Evolutionary conservation across 2,113 vertebrate genomes (phyloP).

Genomic region (Litocranius walleri): DNA sequence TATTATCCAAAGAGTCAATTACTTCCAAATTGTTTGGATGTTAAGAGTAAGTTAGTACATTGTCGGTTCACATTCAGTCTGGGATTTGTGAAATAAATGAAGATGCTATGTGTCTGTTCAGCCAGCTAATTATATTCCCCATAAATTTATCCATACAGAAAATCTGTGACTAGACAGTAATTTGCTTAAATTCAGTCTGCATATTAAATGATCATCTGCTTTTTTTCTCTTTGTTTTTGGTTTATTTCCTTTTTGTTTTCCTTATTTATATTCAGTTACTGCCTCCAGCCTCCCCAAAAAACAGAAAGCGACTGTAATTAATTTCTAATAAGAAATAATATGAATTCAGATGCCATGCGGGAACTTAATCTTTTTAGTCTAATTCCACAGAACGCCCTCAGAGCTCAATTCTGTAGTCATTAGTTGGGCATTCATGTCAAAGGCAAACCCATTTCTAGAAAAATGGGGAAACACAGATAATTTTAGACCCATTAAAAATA

Average conservation of each 20-base stretch:
- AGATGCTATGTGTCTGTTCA: background rate
- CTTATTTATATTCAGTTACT: background rate
- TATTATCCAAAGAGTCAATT: conserved; percentile 18
- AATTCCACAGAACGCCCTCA: background rate
- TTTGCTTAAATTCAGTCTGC: background rate
- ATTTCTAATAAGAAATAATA: background rate
- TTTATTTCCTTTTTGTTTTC: background rate
- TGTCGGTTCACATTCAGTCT: background rate
- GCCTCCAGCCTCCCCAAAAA: background rate
- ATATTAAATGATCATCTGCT: background rate
- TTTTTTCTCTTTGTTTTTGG: background rate
- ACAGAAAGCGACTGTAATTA: background rate
- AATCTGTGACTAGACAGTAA: background rate
- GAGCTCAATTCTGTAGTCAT: background rate
- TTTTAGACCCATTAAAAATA: background rate
- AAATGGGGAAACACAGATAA: background rate
- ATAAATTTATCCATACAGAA: background rate
- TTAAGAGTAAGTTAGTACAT: background rate
- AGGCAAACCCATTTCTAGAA: background rate
- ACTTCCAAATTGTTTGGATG: background rate
- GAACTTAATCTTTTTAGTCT: background rate
- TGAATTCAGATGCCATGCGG: background rate
- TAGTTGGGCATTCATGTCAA: background rate
- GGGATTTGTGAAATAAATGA: background rate
- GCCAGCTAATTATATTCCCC: background rate